Conservation (phyloP, 2,113 vertebrate species). For the Azemiops feae region DNA sequence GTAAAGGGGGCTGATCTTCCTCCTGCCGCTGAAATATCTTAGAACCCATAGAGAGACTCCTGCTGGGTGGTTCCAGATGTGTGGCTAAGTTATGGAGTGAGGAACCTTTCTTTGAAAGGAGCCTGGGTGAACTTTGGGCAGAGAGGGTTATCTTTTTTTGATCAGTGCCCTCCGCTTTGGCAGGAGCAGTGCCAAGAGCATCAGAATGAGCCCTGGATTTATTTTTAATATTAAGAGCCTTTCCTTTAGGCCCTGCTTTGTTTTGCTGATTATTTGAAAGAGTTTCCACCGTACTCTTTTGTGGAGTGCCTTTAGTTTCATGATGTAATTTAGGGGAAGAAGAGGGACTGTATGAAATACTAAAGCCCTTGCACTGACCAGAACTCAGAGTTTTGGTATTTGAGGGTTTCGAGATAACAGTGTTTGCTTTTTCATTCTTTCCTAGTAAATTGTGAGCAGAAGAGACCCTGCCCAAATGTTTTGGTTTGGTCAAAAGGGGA, state of each 20-base stretch:
- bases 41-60: conserved; percentile 12
- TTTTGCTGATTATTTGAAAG: conserved; percentile 68
- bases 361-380: conserved; percentile 58
- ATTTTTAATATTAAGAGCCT: conserved; percentile 76
- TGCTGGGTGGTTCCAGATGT: conserved; percentile 51
- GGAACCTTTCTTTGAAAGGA: conserved; percentile 56
- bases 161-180: conserved; percentile 57
- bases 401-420: conserved; percentile 53
- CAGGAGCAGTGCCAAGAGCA: conserved; percentile 22
- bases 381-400: conserved; percentile 59
- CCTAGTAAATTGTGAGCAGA: conserved; percentile 34
- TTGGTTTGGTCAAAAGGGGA: conserved; percentile 60
- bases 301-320: conserved; percentile 61
- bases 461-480: conserved; percentile 68
- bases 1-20: conserved; percentile 36
- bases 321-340: conserved; percentile 59
- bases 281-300: conserved; percentile 63
- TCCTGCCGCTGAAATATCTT: conserved; percentile 50
- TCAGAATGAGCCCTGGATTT: conserved; percentile 68
- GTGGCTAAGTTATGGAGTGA: conserved; percentile 49
- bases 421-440: conserved; percentile 59
- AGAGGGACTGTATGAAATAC: conserved; percentile 45
- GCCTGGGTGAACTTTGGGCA: conserved; percentile 66
- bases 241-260: conserved; percentile 73
- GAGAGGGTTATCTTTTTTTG: conserved; percentile 66